Percentiles rank a stretch among this genome's conserved stretches.
Conservation (phyloP, 2,888 invertebrate species). For the Hyles lineata region DNA sequence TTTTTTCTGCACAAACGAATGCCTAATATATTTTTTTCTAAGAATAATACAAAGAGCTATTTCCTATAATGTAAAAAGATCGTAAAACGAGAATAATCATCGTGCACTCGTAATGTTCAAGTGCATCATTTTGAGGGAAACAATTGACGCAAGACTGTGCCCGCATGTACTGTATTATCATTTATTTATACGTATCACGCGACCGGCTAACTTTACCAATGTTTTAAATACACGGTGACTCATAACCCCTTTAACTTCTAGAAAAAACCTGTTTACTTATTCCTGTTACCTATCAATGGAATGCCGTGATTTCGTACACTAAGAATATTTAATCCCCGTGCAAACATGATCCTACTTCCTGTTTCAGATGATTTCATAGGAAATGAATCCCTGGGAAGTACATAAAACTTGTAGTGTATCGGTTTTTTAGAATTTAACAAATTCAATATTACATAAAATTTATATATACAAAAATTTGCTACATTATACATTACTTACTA, state of each 20-base stretch:
- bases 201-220: neutral
- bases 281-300: neutral
- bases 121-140: constrained; percentile 26
- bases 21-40: neutral
- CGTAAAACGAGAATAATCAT: constrained; percentile 9
- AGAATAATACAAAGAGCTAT: constrained; percentile 5
- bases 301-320: no score
- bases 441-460: no score
- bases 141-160: constrained; percentile 31
- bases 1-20: no score
- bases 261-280: neutral
- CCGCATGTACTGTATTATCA: constrained; percentile 37
- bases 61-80: constrained; percentile 12
- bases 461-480: no score
- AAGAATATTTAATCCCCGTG: no score
- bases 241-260: neutral
- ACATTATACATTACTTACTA: no score
- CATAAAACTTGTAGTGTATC: no score
- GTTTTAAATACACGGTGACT: neutral
- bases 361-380: no score
- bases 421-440: no score
- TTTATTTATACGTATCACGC: constrained; percentile 5
- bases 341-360: no score
- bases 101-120: constrained; percentile 8
- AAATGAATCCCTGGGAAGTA: no score